phyloP scores from a whole-genome alignment of 2,113 vertebrate species.

The Sisor rabdophorus region DNA sequence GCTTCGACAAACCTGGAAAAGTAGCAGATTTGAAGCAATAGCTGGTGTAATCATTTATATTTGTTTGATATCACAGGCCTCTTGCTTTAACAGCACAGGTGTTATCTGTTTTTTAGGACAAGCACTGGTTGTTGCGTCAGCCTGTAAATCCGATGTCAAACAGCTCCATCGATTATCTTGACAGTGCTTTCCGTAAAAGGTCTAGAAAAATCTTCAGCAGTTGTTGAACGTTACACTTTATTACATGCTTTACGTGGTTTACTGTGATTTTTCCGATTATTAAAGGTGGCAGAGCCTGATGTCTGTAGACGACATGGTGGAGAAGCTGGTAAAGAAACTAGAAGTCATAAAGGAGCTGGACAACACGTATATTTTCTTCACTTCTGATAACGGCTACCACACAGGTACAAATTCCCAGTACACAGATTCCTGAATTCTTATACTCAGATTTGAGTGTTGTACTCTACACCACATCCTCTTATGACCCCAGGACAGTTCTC shows the following conservation, averaged over 20 bases:
- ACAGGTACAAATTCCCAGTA: constrained; percentile 59
- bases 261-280: not conserved
- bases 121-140: constrained; percentile 77
- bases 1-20: constrained; percentile 71
- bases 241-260: not conserved
- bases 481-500: constrained; percentile 72
- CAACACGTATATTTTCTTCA: constrained; percentile 75
- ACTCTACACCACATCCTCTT: not conserved
- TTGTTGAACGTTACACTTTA: too few species aligned
- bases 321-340: constrained; percentile 69
- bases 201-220: constrained; percentile 29
- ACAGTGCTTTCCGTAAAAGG: constrained; percentile 68
- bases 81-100: not conserved
- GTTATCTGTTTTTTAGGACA: constrained; percentile 59
- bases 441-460: not conserved
- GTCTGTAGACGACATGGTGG: constrained; percentile 77
- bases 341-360: constrained; percentile 63
- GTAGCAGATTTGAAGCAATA: constrained; percentile 41
- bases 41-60: not conserved
- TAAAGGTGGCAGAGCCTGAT: constrained; percentile 74
- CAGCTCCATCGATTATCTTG: constrained; percentile 64
- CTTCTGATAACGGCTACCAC: constrained; percentile 77
- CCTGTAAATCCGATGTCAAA: constrained; percentile 68
- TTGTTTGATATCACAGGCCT: not conserved
- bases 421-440: not conserved